A percentile compares a stretch with the other conserved stretches of the same genome.
These are phyloP conservation scores for Xyrichtys novacula DNA, from an alignment of 2,797 vertebrate species.

Conservation along the genomic window DNA sequence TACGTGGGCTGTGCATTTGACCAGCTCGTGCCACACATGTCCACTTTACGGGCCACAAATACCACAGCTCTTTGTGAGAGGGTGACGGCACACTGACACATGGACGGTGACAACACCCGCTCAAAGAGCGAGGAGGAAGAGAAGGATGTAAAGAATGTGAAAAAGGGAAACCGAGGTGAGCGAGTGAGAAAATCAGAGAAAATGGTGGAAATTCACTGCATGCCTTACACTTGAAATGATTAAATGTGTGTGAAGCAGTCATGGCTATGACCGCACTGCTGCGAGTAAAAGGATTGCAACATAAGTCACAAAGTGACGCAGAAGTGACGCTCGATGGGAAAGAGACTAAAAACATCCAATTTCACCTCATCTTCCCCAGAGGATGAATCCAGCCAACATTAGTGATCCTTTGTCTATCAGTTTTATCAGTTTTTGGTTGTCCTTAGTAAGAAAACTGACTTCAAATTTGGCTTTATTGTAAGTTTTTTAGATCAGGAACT, in stretches of 20 bases:
- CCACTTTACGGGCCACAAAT: conserved; percentile 70
- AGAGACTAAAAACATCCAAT: too few species aligned
- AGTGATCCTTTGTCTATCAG: too few species aligned
- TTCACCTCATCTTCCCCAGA: too few species aligned
- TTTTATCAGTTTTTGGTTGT: too few species aligned
- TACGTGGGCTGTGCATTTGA: conserved; percentile 49
- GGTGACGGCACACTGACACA: conserved; percentile 68
- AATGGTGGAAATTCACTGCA: too few species aligned
- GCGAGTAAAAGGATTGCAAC: conserved; percentile 25
- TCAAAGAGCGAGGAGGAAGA: conserved; percentile 3
- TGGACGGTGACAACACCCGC: conserved; percentile 38
- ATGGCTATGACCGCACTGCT: conserved; percentile 37
- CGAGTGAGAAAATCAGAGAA: conserved; percentile 36
- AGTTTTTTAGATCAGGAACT: too few species aligned
- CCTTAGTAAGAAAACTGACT: too few species aligned
- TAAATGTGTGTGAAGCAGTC: conserved; percentile 49
- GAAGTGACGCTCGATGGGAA: too few species aligned
- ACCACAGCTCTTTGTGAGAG: conserved; percentile 71
- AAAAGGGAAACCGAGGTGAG: conserved; percentile 30
- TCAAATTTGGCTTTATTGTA: too few species aligned
- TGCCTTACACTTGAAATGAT: conserved; percentile 61
- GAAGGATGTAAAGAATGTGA: conserved; percentile 25
- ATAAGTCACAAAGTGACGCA: conserved; percentile 37
- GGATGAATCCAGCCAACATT: too few species aligned
- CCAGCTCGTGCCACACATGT: conserved; percentile 58